A percentile compares a stretch with the other conserved stretches of the same genome.
Evolutionary conservation across 2,888 invertebrate genomes (phyloP).

Genomic region (Coleophora deauratella): DNA sequence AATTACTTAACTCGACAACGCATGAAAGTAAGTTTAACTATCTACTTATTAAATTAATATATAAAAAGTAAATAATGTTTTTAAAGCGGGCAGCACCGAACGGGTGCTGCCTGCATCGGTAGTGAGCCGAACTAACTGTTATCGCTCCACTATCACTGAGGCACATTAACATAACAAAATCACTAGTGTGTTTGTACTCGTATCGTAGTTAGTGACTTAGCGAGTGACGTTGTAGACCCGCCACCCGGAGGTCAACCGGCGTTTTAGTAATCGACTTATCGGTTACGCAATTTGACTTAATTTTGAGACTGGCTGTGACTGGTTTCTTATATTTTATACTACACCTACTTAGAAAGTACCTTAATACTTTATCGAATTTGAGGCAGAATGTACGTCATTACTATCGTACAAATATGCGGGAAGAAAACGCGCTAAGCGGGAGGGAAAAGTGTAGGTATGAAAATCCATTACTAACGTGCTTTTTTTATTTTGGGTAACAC

Average conservation of each 20-base stretch:
- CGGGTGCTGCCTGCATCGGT: constrained; percentile 21
- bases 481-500: too few species aligned
- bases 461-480: too few species aligned
- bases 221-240: constrained; percentile 27
- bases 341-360: too few species aligned
- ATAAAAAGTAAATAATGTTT: neutral
- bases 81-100: constrained; percentile 21
- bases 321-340: too few species aligned
- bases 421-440: too few species aligned
- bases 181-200: too few species aligned
- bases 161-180: constrained; percentile 21
- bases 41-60: neutral
- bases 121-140: constrained; percentile 41
- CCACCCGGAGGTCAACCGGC: constrained; percentile 33
- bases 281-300: neutral
- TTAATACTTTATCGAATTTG: too few species aligned
- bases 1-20: too few species aligned
- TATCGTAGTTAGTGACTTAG: too few species aligned
- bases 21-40: neutral
- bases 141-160: constrained; percentile 48
- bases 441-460: too few species aligned
- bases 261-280: constrained; percentile 4
- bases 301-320: neutral
- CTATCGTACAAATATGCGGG: too few species aligned
- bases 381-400: too few species aligned